phyloP scores from a whole-genome alignment of 2,888 invertebrate genomes.

The Pocota personata region DNA sequence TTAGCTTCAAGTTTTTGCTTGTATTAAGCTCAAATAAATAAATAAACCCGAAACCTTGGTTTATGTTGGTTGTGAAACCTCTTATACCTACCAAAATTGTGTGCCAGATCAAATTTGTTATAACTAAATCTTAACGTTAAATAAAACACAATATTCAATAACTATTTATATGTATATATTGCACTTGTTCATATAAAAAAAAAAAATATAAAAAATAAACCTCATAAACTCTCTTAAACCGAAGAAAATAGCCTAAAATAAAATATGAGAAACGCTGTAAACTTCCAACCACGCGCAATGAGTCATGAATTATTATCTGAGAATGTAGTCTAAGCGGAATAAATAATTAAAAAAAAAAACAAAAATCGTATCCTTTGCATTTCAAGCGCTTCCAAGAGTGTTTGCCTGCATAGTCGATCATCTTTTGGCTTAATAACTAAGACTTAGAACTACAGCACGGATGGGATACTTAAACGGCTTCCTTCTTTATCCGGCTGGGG shows the following conservation, averaged over 20 bases:
- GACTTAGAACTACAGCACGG: constrained; percentile 64
- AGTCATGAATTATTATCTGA: constrained; percentile 10
- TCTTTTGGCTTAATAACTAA: constrained; percentile 44
- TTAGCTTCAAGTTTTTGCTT: too few species aligned
- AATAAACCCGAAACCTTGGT: too few species aligned
- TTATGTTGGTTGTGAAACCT: too few species aligned
- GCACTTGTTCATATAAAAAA: constrained; percentile 51
- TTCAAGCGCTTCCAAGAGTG: constrained; percentile 9
- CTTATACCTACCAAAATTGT: too few species aligned
- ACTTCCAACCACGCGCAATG: not conserved
- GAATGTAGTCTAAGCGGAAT: constrained; percentile 26
- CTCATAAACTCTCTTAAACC: not conserved
- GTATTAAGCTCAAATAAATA: too few species aligned
- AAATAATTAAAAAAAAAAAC: constrained; percentile 37
- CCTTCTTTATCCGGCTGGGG: constrained; percentile 38
- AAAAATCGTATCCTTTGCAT: constrained; percentile 1
- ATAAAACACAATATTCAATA: not conserved
- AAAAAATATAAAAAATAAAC: constrained; percentile 32
- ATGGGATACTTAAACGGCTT: constrained; percentile 75
- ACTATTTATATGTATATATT: constrained; percentile 27
- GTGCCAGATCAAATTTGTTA: too few species aligned
- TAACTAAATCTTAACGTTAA: not conserved
- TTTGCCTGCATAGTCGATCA: not conserved
- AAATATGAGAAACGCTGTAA: constrained; percentile 18
- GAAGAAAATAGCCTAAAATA: constrained; percentile 6